phyloP scores from a whole-genome alignment of 2,888 invertebrate genomes.

The Priocnemis perturbator region DNA sequence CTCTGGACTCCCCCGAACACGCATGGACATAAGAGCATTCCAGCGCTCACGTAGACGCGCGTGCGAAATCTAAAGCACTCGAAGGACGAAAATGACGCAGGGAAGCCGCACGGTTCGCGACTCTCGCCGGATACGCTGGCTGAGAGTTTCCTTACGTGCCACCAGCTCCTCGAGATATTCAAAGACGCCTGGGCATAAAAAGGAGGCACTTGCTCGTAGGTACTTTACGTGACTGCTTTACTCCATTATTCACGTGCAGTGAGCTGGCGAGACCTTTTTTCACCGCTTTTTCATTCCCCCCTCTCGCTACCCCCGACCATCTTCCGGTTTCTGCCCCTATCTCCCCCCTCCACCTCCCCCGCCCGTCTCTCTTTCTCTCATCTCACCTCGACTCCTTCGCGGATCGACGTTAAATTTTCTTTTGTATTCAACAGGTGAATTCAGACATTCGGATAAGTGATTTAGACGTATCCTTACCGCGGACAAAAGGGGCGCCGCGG shows the following conservation, averaged over 20 bases:
- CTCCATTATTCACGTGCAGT: constrained; percentile 42
- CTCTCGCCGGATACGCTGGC: too few species aligned
- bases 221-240: constrained; percentile 35
- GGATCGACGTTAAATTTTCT: constrained; percentile 42
- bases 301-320: neutral
- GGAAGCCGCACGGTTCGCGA: too few species aligned
- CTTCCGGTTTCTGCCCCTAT: neutral
- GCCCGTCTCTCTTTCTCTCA: neutral
- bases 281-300: constrained; percentile 9
- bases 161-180: neutral
- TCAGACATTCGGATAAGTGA: constrained; percentile 46
- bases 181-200: neutral
- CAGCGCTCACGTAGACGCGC: too few species aligned
- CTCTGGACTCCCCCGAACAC: too few species aligned
- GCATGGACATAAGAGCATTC: too few species aligned
- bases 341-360: neutral
- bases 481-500: constrained; percentile 36
- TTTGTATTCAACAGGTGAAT: constrained; percentile 52
- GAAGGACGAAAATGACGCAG: too few species aligned
- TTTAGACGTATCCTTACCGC: constrained; percentile 43
- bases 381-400: neutral
- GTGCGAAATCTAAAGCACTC: too few species aligned
- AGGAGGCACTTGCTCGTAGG: neutral
- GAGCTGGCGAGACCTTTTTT: constrained; percentile 34
- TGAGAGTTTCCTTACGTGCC: constrained; percentile 1